These are phyloP conservation scores for Mastacembelus armatus DNA, from an alignment of 2,797 vertebrate species.

Conservation along the genomic window DNA sequence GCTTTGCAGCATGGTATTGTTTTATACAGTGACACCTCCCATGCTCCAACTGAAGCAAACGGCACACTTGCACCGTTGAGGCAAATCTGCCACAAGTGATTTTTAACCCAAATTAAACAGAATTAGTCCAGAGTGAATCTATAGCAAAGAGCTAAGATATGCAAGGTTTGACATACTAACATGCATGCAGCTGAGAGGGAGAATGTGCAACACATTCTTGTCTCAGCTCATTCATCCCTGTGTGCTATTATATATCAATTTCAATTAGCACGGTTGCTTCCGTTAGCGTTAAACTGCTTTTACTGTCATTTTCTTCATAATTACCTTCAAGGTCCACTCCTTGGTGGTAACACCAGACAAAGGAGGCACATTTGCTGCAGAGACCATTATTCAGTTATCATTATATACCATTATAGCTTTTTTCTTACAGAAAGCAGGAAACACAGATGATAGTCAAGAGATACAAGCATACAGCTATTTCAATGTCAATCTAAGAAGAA, in stretches of 20 bases:
- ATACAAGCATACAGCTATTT: slow-evolving; percentile 17
- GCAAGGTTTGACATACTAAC: not conserved
- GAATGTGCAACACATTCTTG: not conserved
- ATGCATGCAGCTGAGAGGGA: not conserved
- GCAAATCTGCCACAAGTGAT: not conserved
- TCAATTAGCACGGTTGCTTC: slow-evolving; percentile 20
- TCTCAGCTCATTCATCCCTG: slow-evolving; percentile 1
- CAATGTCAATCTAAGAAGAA: slow-evolving; percentile 29
- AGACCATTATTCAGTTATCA: slow-evolving; percentile 30
- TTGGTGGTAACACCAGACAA: slow-evolving; percentile 36
- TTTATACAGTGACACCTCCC: too few relatives aligned
- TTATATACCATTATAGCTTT: slow-evolving; percentile 12
- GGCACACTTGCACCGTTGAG: not conserved
- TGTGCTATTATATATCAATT: slow-evolving; percentile 8
- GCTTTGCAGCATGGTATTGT: too few relatives aligned
- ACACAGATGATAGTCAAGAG: not conserved
- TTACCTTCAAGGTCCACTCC: slow-evolving; percentile 13
- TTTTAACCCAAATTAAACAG: not conserved
- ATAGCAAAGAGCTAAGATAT: not conserved
- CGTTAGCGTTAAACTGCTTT: slow-evolving; percentile 32
- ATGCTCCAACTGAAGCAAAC: too few relatives aligned
- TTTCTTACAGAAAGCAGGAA: slow-evolving; percentile 17
- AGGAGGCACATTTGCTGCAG: slow-evolving; percentile 19
- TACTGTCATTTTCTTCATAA: slow-evolving; percentile 32
- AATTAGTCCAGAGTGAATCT: not conserved